These are phyloP conservation scores for Grammomys dolichurus DNA, from an alignment of 2,113 vertebrate genomes.

Conservation along the genomic window DNA sequence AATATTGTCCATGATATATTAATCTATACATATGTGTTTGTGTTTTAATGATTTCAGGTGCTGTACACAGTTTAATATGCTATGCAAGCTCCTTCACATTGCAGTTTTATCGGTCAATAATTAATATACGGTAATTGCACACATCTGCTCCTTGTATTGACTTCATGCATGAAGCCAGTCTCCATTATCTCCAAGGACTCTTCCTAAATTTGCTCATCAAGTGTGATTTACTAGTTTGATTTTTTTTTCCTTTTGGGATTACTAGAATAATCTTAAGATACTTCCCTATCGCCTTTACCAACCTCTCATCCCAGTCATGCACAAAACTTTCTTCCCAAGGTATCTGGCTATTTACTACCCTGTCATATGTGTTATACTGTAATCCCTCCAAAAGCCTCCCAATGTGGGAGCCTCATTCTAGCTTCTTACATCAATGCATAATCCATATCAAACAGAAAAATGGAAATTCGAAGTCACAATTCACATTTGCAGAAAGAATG, in stretches of 20 bases:
- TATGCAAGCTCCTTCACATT: no score
- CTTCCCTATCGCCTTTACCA: background rate
- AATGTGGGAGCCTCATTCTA: background rate
- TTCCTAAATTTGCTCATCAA: background rate
- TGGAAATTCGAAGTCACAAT: background rate
- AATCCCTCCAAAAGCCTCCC: no score
- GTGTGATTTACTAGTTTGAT: background rate
- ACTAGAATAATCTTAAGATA: background rate
- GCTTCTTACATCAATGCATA: background rate
- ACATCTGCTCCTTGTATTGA: background rate
- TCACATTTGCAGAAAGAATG: background rate
- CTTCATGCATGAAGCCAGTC: rapidly evolving
- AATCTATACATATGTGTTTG: background rate
- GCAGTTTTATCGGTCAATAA: no score
- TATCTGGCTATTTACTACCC: background rate
- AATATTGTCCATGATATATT: background rate
- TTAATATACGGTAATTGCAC: background rate
- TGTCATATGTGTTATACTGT: background rate
- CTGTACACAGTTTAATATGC: no score
- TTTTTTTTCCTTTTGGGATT: background rate
- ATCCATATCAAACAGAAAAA: background rate
- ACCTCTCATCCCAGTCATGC: rapidly evolving
- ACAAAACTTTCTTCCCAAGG: background rate
- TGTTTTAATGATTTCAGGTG: background rate
- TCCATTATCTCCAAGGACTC: background rate